phyloP scores from a whole-genome alignment of 2,113 vertebrate species.

The Channa maculata region DNA sequence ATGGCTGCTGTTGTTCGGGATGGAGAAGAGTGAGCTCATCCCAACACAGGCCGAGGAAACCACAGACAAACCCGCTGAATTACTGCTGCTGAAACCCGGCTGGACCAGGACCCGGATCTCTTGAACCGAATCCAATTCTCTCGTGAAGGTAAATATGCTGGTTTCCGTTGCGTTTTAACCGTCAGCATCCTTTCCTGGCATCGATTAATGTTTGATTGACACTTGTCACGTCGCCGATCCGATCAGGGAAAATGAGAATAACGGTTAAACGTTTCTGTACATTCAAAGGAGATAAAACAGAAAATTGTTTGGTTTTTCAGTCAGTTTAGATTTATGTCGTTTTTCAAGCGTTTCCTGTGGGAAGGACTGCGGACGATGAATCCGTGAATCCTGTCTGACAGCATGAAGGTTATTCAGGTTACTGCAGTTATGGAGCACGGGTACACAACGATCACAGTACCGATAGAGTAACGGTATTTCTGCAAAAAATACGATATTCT shows the following conservation, averaged over 20 bases:
- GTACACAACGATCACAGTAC: background rate
- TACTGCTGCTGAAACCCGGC: background rate
- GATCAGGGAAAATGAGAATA: background rate
- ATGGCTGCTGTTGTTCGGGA: slow-evolving; percentile 70
- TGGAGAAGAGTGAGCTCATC: slow-evolving; percentile 49
- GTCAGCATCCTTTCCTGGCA: slow-evolving; percentile 47
- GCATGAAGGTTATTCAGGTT: slow-evolving; percentile 44
- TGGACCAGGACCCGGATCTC: background rate
- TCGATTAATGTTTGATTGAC: slow-evolving; percentile 33
- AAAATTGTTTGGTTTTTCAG: too few species aligned
- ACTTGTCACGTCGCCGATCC: background rate
- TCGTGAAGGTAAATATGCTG: slow-evolving; percentile 18
- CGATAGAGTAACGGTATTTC: too few species aligned
- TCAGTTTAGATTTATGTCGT: too few species aligned
- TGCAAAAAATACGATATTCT: too few species aligned
- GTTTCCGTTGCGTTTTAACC: too few species aligned
- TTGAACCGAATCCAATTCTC: background rate
- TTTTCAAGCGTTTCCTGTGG: too few species aligned
- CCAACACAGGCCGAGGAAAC: slow-evolving; percentile 30
- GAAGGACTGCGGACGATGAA: background rate
- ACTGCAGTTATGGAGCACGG: slow-evolving; percentile 1
- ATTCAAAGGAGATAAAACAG: too few species aligned
- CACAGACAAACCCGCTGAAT: background rate
- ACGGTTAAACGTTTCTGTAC: background rate
- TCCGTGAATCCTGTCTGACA: background rate